phyloP scores from a whole-genome alignment of 1,140 invertebrate species.

The Drosophila hydei region DNA sequence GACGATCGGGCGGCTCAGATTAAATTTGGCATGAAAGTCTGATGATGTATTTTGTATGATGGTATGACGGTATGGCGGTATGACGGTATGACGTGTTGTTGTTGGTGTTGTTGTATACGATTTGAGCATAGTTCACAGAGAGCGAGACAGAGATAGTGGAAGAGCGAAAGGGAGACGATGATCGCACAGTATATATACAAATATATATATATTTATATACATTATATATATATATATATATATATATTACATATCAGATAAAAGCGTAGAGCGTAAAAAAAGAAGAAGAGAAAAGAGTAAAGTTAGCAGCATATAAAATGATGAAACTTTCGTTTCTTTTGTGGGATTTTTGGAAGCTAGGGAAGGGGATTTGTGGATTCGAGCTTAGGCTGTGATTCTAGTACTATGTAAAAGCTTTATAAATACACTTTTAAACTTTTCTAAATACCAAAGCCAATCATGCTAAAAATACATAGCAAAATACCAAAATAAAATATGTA shows the following conservation, averaged over 20 bases:
- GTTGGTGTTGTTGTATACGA: slow-evolving; percentile 27
- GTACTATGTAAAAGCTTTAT: slow-evolving; percentile 3
- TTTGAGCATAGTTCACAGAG: slow-evolving; percentile 35
- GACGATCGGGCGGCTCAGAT: slow-evolving; percentile 68
- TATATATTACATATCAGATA: not conserved
- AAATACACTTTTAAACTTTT: not conserved
- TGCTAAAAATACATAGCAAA: not conserved
- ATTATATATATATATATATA: slow-evolving; percentile 6
- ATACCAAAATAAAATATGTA: not conserved
- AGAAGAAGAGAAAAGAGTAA: slow-evolving; percentile 60
- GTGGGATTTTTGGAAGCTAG: not conserved
- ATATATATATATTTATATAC: too few relatives aligned
- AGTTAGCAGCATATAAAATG: slow-evolving; percentile 54
- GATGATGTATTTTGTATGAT: slow-evolving; percentile 22
- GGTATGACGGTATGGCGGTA: slow-evolving; percentile 15
- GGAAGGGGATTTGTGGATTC: not conserved
- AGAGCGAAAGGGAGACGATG: slow-evolving; percentile 32
- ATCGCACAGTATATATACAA: not conserved
- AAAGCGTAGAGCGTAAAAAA: slow-evolving; percentile 41
- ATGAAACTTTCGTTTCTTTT: not conserved
- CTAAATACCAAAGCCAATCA: not conserved
- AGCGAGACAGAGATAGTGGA: slow-evolving; percentile 31
- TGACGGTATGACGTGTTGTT: slow-evolving; percentile 18
- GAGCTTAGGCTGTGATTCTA: not conserved
- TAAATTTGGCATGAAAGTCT: slow-evolving; percentile 75